These are phyloP conservation scores for Cephalotes varians DNA, from an alignment of 2,888 invertebrate species.

Conservation along the genomic window DNA sequence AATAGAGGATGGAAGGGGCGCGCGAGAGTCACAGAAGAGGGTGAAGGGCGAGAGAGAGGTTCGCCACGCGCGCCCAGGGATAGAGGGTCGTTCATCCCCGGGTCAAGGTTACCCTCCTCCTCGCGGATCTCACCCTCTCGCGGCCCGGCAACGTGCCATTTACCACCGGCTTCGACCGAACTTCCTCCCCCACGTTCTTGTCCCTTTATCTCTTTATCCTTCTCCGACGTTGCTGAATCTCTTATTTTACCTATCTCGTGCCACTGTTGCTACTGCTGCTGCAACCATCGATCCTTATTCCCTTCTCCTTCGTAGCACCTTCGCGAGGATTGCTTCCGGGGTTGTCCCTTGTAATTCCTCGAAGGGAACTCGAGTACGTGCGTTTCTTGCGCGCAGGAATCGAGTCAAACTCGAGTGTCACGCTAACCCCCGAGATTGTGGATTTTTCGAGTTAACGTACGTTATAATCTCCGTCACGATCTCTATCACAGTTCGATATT, in stretches of 20 bases:
- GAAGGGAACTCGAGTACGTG: slow-evolving; percentile 2
- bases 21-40: slow-evolving; percentile 33
- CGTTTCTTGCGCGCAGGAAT: slow-evolving; percentile 24
- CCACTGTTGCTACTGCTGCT: slow-evolving; percentile 48
- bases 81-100: slow-evolving; percentile 84
- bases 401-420: slow-evolving; percentile 20
- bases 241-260: slow-evolving; percentile 49
- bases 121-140: slow-evolving; percentile 72
- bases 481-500: background rate
- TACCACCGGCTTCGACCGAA: slow-evolving; percentile 61
- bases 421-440: slow-evolving; percentile 1
- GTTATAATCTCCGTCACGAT: background rate
- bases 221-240: background rate
- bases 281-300: slow-evolving; percentile 70
- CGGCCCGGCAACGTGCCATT: slow-evolving; percentile 70
- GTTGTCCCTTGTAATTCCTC: slow-evolving; percentile 34
- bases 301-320: slow-evolving; percentile 56
- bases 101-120: slow-evolving; percentile 84
- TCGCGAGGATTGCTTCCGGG: slow-evolving; percentile 57
- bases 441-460: background rate
- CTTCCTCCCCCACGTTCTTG: slow-evolving; percentile 29
- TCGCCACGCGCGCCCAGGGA: slow-evolving; percentile 77
- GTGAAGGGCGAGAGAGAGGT: slow-evolving; percentile 67
- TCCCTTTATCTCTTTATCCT: slow-evolving; percentile 12
- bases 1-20: slow-evolving; percentile 25